Percentiles rank a stretch among this genome's conserved stretches.
These are phyloP conservation scores for Barbus barbus DNA, from an alignment of 2,113 vertebrate genomes.

Conservation along the genomic window DNA sequence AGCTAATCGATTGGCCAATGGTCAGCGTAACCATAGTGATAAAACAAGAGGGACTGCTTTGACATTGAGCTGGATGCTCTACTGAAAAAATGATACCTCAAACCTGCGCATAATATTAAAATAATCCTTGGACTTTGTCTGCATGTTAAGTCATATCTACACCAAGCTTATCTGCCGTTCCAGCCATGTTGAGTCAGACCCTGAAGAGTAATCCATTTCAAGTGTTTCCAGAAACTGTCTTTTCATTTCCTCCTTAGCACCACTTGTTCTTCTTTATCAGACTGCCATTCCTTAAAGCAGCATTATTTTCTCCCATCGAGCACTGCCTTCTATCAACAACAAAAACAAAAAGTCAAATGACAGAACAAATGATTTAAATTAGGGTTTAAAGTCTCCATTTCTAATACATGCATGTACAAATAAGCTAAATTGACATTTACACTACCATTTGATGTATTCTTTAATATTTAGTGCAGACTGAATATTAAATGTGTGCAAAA, in stretches of 20 bases:
- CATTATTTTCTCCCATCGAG: background rate
- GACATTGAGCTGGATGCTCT: constrained; percentile 3
- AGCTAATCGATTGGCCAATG: constrained; percentile 33
- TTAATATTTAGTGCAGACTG: background rate
- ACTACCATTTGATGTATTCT: background rate
- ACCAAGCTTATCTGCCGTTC: background rate
- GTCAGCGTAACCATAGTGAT: constrained; percentile 17
- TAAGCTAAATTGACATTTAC: background rate
- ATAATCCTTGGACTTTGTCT: background rate
- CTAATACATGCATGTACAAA: background rate
- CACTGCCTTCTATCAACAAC: background rate
- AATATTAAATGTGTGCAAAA: background rate
- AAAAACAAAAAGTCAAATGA: background rate
- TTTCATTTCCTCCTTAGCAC: background rate
- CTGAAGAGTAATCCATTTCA: constrained; percentile 27
- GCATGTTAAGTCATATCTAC: constrained; percentile 11
- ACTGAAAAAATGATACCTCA: background rate
- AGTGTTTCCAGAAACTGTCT: background rate
- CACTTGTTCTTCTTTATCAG: background rate
- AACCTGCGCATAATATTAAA: constrained; percentile 11
- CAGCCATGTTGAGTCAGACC: constrained; percentile 18
- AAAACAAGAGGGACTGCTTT: constrained; percentile 22
- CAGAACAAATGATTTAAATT: background rate
- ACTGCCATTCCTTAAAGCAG: background rate
- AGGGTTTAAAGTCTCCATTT: background rate